Evolutionary conservation across 2,113 vertebrate genomes (phyloP).

Genomic region (Tyrannus savana): DNA sequence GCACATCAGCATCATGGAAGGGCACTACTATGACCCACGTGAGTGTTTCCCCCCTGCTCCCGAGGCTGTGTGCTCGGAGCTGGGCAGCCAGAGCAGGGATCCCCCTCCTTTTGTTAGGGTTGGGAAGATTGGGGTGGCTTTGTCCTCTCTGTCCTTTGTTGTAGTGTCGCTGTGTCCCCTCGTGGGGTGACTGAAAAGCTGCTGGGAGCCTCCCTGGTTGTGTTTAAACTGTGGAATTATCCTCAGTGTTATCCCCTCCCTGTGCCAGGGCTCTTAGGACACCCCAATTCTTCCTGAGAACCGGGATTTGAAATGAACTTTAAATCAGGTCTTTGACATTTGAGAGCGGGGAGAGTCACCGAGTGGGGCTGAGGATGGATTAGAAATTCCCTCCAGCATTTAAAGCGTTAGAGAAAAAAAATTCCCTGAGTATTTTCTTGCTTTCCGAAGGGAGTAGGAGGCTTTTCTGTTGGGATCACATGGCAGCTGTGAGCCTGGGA

Average conservation of each 20-base stretch:
- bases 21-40: constrained; percentile 96
- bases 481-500: neutral
- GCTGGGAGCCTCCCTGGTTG: neutral
- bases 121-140: fast-evolving
- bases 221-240: neutral
- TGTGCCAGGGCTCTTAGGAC: neutral
- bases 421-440: neutral
- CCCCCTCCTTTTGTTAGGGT: fast-evolving
- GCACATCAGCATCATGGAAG: constrained; percentile 97
- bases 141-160: neutral
- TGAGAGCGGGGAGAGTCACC: neutral
- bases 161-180: neutral
- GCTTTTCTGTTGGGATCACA: neutral
- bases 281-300: fast-evolving
- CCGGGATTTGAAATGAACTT: neutral
- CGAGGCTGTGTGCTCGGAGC: neutral
- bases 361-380: neutral
- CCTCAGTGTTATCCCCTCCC: neutral
- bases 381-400: neutral
- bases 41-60: constrained; percentile 57
- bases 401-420: neutral
- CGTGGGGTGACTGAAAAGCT: fast-evolving
- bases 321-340: neutral
- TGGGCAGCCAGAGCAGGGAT: neutral
- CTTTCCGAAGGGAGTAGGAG: neutral